phyloP scores from a whole-genome alignment of 2,797 vertebrate genomes.

The Margarornis squamiger region DNA sequence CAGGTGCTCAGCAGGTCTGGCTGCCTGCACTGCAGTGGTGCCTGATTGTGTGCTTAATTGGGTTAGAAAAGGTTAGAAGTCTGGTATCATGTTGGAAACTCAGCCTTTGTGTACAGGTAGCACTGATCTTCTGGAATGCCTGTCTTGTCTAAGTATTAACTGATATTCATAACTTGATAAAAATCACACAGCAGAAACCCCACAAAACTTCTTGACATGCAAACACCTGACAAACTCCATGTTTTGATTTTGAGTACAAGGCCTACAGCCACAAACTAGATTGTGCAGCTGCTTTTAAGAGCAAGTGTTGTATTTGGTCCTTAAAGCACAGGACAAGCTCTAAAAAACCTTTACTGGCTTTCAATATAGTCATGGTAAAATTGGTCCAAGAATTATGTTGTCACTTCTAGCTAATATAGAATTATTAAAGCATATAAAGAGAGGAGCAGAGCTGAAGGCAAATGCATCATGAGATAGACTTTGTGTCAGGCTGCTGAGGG shows the following conservation, averaged over 20 bases:
- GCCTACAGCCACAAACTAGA: not conserved
- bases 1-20: not conserved
- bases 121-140: not conserved
- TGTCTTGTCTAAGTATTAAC: not conserved
- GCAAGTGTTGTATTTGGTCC: not conserved
- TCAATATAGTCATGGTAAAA: not conserved
- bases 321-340: not conserved
- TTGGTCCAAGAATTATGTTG: conserved; percentile 25
- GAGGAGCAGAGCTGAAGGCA: not conserved
- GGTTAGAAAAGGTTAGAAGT: not conserved
- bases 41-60: not conserved
- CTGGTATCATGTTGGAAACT: not conserved
- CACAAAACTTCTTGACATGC: too few relatives aligned
- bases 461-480: conserved; percentile 47
- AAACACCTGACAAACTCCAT: not conserved
- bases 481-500: conserved; percentile 36
- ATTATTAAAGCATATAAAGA: conserved; percentile 40
- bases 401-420: conserved; percentile 45
- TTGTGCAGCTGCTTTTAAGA: not conserved
- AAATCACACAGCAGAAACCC: not conserved
- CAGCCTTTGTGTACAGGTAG: not conserved
- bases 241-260: not conserved
- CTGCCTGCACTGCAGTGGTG: not conserved
- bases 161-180: not conserved
- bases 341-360: not conserved